phyloP scores from a whole-genome alignment of 2,113 vertebrate genomes.

The Gambusia holbrooki region DNA sequence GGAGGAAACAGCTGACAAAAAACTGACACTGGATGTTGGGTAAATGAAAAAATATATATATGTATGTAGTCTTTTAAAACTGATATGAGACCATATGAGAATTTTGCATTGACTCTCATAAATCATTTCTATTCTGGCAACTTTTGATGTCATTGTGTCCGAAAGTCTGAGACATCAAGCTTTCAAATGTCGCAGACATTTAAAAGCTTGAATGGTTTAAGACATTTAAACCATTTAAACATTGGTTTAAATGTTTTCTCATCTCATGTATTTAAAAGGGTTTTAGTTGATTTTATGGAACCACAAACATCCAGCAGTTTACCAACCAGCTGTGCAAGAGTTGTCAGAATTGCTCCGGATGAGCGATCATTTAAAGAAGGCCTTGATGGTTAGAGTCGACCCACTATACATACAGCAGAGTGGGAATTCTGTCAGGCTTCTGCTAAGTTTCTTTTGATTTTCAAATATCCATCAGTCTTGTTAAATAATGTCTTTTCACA shows the following conservation, averaged over 20 bases:
- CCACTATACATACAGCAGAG: not conserved
- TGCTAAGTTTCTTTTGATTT: conserved; percentile 42
- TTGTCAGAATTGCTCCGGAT: not conserved
- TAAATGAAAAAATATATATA: not conserved
- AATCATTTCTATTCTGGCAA: conserved; percentile 27
- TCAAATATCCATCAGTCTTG: conserved; percentile 33
- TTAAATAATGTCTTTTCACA: conserved; percentile 35
- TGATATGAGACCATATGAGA: not conserved
- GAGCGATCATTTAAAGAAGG: not conserved
- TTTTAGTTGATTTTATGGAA: conserved; percentile 2
- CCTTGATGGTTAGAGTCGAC: conserved; percentile 17
- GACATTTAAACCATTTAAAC: too few species aligned
- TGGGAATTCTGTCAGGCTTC: conserved; percentile 16
- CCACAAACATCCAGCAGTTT: not conserved
- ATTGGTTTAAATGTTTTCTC: conserved; percentile 9
- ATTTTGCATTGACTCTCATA: conserved; percentile 20
- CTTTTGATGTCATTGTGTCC: not conserved
- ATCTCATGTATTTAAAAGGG: not conserved
- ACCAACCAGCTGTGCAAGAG: not conserved
- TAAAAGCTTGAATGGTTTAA: too few species aligned
- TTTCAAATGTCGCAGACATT: too few species aligned
- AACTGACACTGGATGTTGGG: conserved; percentile 40
- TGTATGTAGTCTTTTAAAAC: not conserved
- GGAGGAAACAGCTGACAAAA: conserved; percentile 33
- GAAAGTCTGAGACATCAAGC: conserved; percentile 5